Base-by-base conservation (phyloP, 2,888 invertebrate genomes). In the Hesperia comma region DNA sequence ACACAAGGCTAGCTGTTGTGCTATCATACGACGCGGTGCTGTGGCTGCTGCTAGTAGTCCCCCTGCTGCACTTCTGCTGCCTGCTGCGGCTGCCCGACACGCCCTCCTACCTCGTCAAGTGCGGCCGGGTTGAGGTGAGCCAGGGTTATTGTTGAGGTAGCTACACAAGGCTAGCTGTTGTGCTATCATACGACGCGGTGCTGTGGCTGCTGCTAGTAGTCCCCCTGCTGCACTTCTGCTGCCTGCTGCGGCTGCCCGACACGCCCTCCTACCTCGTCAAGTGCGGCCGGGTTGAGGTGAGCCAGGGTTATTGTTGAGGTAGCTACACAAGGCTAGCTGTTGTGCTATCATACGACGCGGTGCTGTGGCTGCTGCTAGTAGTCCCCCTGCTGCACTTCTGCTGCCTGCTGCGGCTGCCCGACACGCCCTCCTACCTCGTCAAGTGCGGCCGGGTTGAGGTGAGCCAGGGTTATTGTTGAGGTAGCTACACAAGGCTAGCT, bases 151-250 rank as follows among this genome's bases (percentile, higher is more conserved):
- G n/a, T n/a, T n/a, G n/a, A n/a, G n/a, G n/a, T n/a, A n/a, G n/a
- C n/a, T n/a, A n/a, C n/a, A n/a, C n/a, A n/a, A n/a, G n/a, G n/a
- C n/a, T n/a, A n/a, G n/a, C n/a, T n/a, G n/a, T 33, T 33, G 32
- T 6, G 7, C 32, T 33, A 33, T 33, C 32, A 33, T 8, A 6
- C 79, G 75, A 86, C 69, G 83, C 85, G 0, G 89, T 85, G 1
- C 80, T 92, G 1, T 90, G 92, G 92, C 86, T 91, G 6, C 78
- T 91, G 12, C 82, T 92, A 1, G 88, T 89, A 0, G 83, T 92
- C 3, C 92, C 92, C 0, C 71, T 92, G 41, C 58, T 90, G 6
- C 92, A 92, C 73, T 86, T 92, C 81, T 87, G 86, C 63, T 80
- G 90, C 6, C 71, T 87, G 0, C 79, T 92, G 51, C 74, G 82